These are phyloP conservation scores for Pandemis heparana DNA, from an alignment of 2,888 invertebrate genomes.

Conservation along the genomic window DNA sequence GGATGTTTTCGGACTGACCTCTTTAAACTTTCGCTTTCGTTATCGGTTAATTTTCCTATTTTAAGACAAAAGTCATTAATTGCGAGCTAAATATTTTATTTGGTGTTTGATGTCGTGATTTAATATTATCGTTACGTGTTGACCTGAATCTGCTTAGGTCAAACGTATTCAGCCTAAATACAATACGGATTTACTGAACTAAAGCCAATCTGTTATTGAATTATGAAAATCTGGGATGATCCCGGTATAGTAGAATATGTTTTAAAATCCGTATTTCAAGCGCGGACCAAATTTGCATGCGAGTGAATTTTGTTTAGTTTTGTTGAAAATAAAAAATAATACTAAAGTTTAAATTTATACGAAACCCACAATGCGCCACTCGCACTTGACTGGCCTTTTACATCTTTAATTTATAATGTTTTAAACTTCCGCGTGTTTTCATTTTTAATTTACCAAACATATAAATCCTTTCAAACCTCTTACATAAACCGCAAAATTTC, in stretches of 20 bases:
- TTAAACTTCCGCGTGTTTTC: too few species aligned
- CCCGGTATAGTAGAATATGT: not conserved
- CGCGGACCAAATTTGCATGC: not conserved
- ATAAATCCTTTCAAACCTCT: not conserved
- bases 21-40: too few species aligned
- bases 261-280: constrained; percentile 17
- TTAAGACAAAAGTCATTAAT: not conserved
- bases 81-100: not conserved
- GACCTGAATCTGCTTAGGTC: constrained; percentile 32
- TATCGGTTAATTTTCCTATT: too few species aligned
- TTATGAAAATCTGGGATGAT: constrained; percentile 36
- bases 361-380: too few species aligned
- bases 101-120: not conserved
- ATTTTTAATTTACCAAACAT: not conserved
- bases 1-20: too few species aligned
- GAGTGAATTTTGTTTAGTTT: not conserved
- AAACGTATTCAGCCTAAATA: constrained; percentile 19
- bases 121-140: constrained; percentile 4
- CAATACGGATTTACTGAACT: constrained; percentile 4
- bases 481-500: not conserved
- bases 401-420: not conserved
- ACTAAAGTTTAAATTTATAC: too few species aligned
- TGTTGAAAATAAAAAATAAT: not conserved
- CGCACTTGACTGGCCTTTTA: too few species aligned
- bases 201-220: constrained; percentile 18